Evolutionary conservation across 2,113 vertebrate species (phyloP), one percentile per base, ranked within the genome.

Genomic region (Paradisaea rubra): DNA sequence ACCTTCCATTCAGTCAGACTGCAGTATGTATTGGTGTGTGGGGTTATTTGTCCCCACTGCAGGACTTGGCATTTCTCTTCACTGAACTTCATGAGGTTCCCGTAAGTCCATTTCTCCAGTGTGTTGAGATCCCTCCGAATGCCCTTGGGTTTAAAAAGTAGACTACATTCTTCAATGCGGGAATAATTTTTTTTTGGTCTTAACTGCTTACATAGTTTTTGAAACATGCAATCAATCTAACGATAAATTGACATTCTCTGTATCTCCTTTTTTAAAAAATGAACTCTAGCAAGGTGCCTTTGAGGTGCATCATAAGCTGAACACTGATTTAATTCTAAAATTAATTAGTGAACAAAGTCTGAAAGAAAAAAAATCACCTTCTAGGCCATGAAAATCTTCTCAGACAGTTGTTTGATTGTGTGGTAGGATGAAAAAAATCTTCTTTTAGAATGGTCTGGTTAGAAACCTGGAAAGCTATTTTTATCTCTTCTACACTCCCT

Each of bases 291-390:
- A 66, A 92, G 37, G 81, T 91, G 5, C 8, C 54, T 73, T 87
- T 68, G n/a, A 95, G 31, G 13, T 53, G 18, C 60, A 70, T 73
- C 37, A 14, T 71, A 89, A 91, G 6, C 66, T 45, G 23, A 69
- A 69, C 21, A 19, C 7, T 37, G 35, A 92, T 92, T 64, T 73
- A 72, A 89, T 95, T 97, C 50, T 25, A 93, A 86, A 96, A 91
- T 50, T 93, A 96, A 95, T 88, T 94, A 81, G 18, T 54, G 33
- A 93, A 72, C 49, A 80, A 33, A 84, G 21, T 84, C 66, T 85
- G 31, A 76, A 93, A 81, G 10, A 56, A 50, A 89, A 89, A 72
- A 59, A 57, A 19, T n/a, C 37, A 76, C 41, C 35, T 72, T 76
- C 27, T 86, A 72, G 31, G 10, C 33, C 16, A 66, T 28, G 12